Conservation (phyloP, 2,113 vertebrate genomes). For the Empidonax traillii region DNA sequence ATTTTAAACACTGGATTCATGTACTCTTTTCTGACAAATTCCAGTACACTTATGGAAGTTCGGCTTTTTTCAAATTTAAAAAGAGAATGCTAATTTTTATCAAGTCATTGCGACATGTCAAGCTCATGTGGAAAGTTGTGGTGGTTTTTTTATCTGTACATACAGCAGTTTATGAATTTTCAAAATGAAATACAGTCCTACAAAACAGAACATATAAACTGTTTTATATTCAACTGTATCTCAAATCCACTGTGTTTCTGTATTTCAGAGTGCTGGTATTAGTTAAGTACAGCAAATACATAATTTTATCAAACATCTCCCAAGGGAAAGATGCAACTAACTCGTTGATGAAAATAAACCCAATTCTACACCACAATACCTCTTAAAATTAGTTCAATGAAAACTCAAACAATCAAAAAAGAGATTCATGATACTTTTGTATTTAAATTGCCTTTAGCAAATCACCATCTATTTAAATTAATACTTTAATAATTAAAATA, state of each 20-base stretch:
- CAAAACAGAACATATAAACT: neutral
- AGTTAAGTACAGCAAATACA: neutral
- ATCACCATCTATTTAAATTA: neutral
- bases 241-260: neutral
- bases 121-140: neutral
- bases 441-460: neutral
- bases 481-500: neutral
- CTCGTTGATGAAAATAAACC: neutral
- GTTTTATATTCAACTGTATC: neutral
- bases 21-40: neutral
- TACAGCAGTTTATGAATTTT: neutral
- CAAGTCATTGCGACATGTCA: neutral
- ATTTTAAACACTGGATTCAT: neutral
- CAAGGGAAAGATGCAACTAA: neutral
- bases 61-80: neutral
- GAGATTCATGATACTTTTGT: fast-evolving
- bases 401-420: neutral
- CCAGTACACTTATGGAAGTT: fast-evolving
- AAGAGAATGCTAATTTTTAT: neutral
- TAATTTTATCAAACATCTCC: neutral
- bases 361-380: neutral
- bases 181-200: neutral
- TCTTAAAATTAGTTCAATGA: neutral
- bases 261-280: neutral
- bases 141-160: fast-evolving